Evolutionary conservation across 2,113 vertebrate species (phyloP), one percentile per base, ranked within the genome.

Genomic region (Pipra filicauda): DNA sequence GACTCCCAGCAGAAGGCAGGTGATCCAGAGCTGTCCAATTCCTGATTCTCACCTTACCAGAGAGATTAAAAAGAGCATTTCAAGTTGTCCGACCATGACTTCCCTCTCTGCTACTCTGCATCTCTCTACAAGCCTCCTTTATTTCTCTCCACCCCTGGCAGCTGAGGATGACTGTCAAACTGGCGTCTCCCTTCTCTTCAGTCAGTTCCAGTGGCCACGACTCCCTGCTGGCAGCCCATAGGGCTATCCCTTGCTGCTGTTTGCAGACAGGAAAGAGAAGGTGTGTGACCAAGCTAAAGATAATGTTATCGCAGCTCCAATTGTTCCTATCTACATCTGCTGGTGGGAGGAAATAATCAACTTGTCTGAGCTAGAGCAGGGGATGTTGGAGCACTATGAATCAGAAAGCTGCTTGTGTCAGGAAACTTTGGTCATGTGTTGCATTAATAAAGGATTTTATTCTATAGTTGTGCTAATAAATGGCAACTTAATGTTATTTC

Each of bases 271-370:
- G 51, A 91, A 91, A 91, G 72, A 84, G 31, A 43, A 95, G 76
- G 82, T 85, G 70, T 72, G 46, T 58, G 77, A 95, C 87, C 69
- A 57, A 35, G 69, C 55, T 62, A 76, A 52, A 94, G 88, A 93
- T 81, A 82, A 92, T 55, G 61, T 83, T 94, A 95, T 89, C 83
- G 46, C 73, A 89, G 59, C 46, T 91, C 67, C 51, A 80, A 76
- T 43, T 94, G 81, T 77, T 92, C 78, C 89, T 91, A 79, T 92
- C 87, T 86, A 49, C 72, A 80, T 74, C 75, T 91, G 75, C 61
- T 87, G 49, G 76, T 84, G 80, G 33, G 70, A 95, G 81, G 91
- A 96, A 97, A 95, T 70, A 70, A 96, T 85, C 3, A 0, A 70
- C 54, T 80, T 81, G 84, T 91, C 83, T 39, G 11, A 93, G 62